These are phyloP conservation scores for Eustalomyia histrio DNA, from an alignment of 2,888 invertebrate genomes.

Conservation along the genomic window DNA sequence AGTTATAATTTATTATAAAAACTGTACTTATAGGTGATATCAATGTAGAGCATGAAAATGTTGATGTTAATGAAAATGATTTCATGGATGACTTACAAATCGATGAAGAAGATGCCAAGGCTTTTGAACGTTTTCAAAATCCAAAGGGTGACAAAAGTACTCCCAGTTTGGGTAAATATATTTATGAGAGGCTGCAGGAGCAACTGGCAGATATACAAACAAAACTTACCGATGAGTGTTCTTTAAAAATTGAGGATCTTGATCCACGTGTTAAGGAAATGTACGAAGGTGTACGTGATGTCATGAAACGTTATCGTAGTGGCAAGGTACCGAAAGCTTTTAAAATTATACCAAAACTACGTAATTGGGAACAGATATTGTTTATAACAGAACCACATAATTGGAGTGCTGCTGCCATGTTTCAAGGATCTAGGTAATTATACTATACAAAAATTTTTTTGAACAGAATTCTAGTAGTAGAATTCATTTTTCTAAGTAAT, in stretches of 20 bases:
- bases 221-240: constrained; percentile 90
- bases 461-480: too few species aligned
- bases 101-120: constrained; percentile 92
- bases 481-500: too few species aligned
- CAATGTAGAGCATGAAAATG: constrained; percentile 67
- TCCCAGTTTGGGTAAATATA: constrained; percentile 92
- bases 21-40: constrained; percentile 62
- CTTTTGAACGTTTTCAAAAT: constrained; percentile 87
- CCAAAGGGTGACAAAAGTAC: constrained; percentile 81
- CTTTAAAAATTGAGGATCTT: constrained; percentile 88
- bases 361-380: constrained; percentile 96
- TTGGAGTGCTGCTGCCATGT: constrained; percentile 99
- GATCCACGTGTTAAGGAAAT: constrained; percentile 91
- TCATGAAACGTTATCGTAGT: constrained; percentile 93
- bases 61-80: constrained; percentile 80
- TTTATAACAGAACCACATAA: constrained; percentile 93
- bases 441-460: too few species aligned
- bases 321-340: constrained; percentile 99
- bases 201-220: constrained; percentile 94
- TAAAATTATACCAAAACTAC: constrained; percentile 94
- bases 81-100: constrained; percentile 88
- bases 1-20: too few species aligned
- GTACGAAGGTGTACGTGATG: constrained; percentile 94
- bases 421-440: constrained; percentile 82
- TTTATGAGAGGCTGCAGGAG: constrained; percentile 94